Evolutionary conservation across 35 echinoderm and acorn worm species (phyloP).

Genomic region (Heliocidaris tuberculata): DNA sequence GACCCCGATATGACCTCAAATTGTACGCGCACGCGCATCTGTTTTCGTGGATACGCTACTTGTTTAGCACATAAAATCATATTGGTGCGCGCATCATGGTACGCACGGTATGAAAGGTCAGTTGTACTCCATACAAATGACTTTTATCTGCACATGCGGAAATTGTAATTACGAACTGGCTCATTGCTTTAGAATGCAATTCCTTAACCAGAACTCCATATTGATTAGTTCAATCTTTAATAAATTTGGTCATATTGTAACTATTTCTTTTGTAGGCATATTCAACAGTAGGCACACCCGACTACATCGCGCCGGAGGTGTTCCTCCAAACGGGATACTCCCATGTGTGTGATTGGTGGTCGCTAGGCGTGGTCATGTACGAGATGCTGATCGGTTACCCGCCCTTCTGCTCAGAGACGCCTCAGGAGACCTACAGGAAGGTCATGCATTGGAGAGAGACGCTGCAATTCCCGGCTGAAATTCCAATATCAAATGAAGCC

Average conservation of each 20-base stretch:
- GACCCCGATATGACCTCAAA: too few species aligned
- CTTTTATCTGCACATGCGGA: too few species aligned
- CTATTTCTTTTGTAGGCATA: slow-evolving; percentile 69
- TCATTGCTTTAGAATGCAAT: too few species aligned
- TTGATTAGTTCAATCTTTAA: too few species aligned
- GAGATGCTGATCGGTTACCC: slow-evolving; percentile 99
- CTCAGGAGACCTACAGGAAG: slow-evolving; percentile 98
- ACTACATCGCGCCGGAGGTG: slow-evolving; percentile 98
- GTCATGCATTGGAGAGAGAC: slow-evolving; percentile 98
- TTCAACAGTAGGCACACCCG: slow-evolving; percentile 97
- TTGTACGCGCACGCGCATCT: too few species aligned
- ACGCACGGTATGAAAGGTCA: too few species aligned
- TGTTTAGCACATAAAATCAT: too few species aligned
- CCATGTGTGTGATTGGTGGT: slow-evolving; percentile 99
- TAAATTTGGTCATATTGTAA: background rate
- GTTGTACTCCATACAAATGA: too few species aligned
- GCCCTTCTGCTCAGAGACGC: slow-evolving; percentile 97
- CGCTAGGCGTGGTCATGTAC: slow-evolving; percentile 98
- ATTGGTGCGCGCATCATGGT: too few species aligned
- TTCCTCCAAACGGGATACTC: slow-evolving; percentile 95
- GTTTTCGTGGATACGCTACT: too few species aligned
- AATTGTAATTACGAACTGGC: too few species aligned
- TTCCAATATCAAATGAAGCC: slow-evolving; percentile 78
- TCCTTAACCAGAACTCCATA: too few species aligned
- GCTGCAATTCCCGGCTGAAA: slow-evolving; percentile 86